Evolutionary conservation across 2,113 vertebrate species (phyloP), one percentile per base, ranked within the genome.

Genomic region (Geococcyx californianus): DNA sequence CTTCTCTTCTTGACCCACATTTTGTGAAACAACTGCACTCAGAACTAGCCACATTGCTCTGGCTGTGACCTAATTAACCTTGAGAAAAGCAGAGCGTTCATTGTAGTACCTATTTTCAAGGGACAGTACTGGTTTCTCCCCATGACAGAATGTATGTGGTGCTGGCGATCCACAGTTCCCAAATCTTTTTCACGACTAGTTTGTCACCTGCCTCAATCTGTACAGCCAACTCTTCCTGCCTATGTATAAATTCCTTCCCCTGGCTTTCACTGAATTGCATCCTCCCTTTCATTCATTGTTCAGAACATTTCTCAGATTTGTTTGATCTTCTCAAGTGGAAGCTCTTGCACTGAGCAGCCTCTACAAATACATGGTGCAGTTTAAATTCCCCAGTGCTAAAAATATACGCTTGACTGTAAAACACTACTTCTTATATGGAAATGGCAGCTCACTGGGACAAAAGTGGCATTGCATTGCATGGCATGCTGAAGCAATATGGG

Each of bases 281-380:
- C n/a, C n/a, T n/a, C n/a, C 36, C n/a, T 83, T 70, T 42, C 47
- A 84, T 81, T 90, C 45, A 25, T n/a, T 94, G 91, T 67, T 40
- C 72, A 36, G 72, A 93, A 77, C 68, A 70, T 92, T 92, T 93
- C 90, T 93, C 55, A 90, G 90, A 94, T 97, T 96, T 95, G 90
- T 96, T 95, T 95, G 88, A 95, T 96, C 93, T 93, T 90, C 87
- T 96, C 90, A 95, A 97, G 83, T 92, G 79, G 93, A 97, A 96
- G 83, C 36, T 91, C 90, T 92, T 95, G 90, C 93, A 81, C 72
- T 42, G 83, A 96, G 90, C 85, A 86, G 76, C 87, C 92, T 94
- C 88, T 95, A 89, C 93, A 97, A 93, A 96, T 52, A 90, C 88
- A 87, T 1, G 2, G 67, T 67, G 72, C 82, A 44, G 81, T 77